These are phyloP conservation scores for Zosterops hypoxanthus DNA, from an alignment of 2,113 vertebrate genomes.

Conservation along the genomic window DNA sequence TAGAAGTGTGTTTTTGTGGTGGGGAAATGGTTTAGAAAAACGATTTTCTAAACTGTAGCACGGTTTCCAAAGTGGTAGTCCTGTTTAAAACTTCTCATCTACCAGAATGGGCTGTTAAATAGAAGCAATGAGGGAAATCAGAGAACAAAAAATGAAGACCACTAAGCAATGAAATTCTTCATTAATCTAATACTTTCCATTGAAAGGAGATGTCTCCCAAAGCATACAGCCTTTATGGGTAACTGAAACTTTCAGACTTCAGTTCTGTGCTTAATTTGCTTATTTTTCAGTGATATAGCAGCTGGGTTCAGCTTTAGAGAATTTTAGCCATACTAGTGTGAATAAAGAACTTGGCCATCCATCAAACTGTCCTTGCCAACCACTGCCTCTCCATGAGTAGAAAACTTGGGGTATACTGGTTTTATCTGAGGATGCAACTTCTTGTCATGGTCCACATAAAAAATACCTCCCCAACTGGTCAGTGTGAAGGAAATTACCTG, in stretches of 20 bases:
- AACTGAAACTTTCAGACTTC: background rate
- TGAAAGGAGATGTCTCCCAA: background rate
- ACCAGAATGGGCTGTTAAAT: background rate
- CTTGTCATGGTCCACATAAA: background rate
- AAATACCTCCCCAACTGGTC: background rate
- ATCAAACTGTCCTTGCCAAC: background rate
- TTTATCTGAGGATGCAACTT: background rate
- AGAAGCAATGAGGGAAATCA: background rate
- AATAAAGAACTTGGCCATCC: background rate
- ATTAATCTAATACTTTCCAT: background rate
- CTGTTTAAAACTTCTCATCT: background rate
- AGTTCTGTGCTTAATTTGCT: background rate
- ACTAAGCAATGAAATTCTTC: background rate
- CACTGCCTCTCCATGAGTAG: background rate
- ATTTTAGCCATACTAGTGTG: background rate
- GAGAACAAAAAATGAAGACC: background rate
- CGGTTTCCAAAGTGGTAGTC: background rate
- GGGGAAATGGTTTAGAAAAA: background rate
- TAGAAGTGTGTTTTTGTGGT: background rate
- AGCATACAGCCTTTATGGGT: background rate
- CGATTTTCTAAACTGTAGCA: background rate
- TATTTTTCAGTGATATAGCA: background rate
- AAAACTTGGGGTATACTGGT: background rate
- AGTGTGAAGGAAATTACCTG: background rate
- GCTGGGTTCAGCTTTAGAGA: background rate